Evolutionary conservation across 2,888 invertebrate genomes (phyloP), one percentile per base, ranked within the genome.

Genomic region (Dioctria linearis): DNA sequence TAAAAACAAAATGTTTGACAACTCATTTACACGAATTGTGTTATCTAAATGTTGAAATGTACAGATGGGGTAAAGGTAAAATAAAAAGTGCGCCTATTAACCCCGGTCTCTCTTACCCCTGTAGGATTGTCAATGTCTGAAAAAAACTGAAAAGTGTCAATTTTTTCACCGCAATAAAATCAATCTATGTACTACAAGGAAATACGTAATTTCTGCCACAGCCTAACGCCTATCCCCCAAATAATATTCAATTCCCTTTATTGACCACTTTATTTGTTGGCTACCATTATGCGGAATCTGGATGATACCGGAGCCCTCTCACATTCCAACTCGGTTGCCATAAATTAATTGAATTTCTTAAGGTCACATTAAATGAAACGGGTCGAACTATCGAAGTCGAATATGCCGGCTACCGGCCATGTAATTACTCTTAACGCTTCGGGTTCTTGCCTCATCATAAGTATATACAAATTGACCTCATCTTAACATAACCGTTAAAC

Each of bases 261-360:
- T 76, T 76, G 76, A 76, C 76, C 76, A 63, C 76, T 63, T 63
- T 63, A 76, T 76, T 61, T 51, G 76, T 43, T 63, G 76, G 76
- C 37, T 63, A 37, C 63, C 63, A 63, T 76, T 76, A 76, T 76
- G 76, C 37, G 76, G 76, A 63, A 76, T 61, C 63, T 63, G 63
- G 40, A 76, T 76, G 43, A 57, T 49, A 25, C 46, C 49, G 76
- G 25, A 76, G 57, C 76, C 76, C 76, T 76, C 63, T 25, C 13
- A 63, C 76, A 76, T 76, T 76, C 63, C 76, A 42, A 13, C 46
- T 25, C 40, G 57, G 46, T 39, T 63, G 76, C 76, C 76, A 57
- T 61, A 61, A 63, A 76, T 76, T 76, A 76, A 76, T 76, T 76
- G 76, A 76, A 76, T 76, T 76, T 76, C 76, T 76, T 63, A 63